Base-by-base conservation (phyloP, 2,888 invertebrate species). In the Agrotis puta region DNA sequence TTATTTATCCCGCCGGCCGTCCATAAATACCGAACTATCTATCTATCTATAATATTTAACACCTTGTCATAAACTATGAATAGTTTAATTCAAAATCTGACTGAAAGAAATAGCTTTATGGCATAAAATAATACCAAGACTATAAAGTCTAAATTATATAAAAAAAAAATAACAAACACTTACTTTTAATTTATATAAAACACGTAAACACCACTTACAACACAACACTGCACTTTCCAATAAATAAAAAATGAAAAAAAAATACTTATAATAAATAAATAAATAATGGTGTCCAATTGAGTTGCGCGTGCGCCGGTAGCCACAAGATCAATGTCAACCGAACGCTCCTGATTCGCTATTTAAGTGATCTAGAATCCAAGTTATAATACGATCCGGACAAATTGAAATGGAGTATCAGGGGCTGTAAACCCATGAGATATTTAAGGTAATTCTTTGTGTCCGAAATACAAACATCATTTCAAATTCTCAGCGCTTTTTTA, bases 301-400 rank as follows among this genome's bases (percentile, higher is more conserved):
- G 64, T 59, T 87, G 91, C 91, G 90, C 89, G 75, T 87, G 87
- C 89, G 89, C 64, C 87, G 90, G 85, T 87, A 71, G 83, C 86
- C 84, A 82, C 85, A 87, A 88, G 91, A 91, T 91, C 94, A 95
- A 94, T 95, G 95, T 93, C 93, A 94, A 92, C 88, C 85, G 64
- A 88, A 80, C 85, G 90, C 88, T 88, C 89, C 91, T 91, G 94
- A 91, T 92, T 92, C 92, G 92, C 92, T 95, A 95, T 95, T 93
- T 96, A 96, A 95, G 92, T 95, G 94, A 92, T 92, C 94, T 92
- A 93, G 92, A 91, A 93, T 88, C 89, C 88, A 87, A 89, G 78
- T 81, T 83, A 88, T 90, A 91, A 91, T 90, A 89, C 87, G 91
- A 90, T 92, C 87, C 86, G 71, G 24, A 69, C 58, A 74, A 77